Evolutionary conservation across 2,888 invertebrate genomes (phyloP).

Genomic region (Phanerotoma sp.): DNA sequence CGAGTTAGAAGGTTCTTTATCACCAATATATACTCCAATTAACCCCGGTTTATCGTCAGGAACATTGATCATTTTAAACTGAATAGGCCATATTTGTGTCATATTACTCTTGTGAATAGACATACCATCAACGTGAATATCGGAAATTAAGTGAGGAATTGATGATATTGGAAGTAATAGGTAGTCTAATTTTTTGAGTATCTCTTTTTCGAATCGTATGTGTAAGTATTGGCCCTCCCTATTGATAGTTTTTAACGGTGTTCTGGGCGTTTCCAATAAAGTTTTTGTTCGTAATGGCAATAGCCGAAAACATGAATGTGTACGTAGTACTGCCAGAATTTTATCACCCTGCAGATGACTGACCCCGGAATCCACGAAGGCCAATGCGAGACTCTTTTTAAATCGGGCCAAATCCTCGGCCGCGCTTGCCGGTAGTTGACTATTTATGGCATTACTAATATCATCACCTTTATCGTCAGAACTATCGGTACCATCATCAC

Average conservation of each 20-base stretch:
- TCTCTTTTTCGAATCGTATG: conserved; percentile 9
- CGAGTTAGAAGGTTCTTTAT: conserved; percentile 7
- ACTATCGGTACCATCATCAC: conserved; percentile 3
- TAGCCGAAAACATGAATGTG: not conserved
- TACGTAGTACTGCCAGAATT: conserved; percentile 9
- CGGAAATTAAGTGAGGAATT: conserved; percentile 17
- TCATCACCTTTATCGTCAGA: conserved; percentile 10
- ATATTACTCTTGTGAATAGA: conserved; percentile 4
- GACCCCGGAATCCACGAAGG: not conserved
- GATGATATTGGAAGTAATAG: not conserved
- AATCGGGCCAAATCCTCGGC: not conserved
- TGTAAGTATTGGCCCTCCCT: conserved; percentile 19
- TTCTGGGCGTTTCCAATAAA: conserved; percentile 7
- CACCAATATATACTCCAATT: conserved; percentile 13
- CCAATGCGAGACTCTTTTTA: conserved; percentile 3
- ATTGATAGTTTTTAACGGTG: not conserved
- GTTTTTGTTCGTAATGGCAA: conserved; percentile 16
- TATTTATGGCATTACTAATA: conserved; percentile 1
- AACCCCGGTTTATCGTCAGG: conserved; percentile 6
- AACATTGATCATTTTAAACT: conserved; percentile 12
- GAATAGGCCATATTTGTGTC: conserved; percentile 13
- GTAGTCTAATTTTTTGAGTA: conserved; percentile 8
- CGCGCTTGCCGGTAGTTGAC: not conserved
- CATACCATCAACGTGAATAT: conserved; percentile 22
- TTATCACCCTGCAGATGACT: conserved; percentile 16